These are phyloP conservation scores for Hippopotamyrus pictus DNA, from an alignment of 2,797 vertebrate genomes.

Conservation along the genomic window DNA sequence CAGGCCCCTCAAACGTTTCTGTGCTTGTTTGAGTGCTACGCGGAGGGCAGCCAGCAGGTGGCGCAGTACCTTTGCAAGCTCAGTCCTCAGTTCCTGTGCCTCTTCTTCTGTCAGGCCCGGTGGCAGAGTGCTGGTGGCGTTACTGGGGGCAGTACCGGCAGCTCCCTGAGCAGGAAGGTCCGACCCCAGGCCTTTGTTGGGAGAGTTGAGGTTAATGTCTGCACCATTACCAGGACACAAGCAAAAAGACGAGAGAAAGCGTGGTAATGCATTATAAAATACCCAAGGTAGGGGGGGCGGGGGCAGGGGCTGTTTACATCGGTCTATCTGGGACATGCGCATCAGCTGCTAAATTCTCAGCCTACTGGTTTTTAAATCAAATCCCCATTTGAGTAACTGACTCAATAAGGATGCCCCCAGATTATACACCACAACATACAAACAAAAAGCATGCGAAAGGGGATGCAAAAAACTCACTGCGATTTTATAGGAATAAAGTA, in stretches of 20 bases:
- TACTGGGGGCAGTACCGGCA: slow-evolving; percentile 41
- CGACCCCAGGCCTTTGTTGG: slow-evolving; percentile 81
- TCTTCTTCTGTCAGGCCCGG: slow-evolving; percentile 78
- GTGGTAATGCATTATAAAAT: slow-evolving; percentile 3
- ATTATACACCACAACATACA: not conserved
- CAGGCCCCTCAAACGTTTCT: not conserved
- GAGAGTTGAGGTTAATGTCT: slow-evolving; percentile 99
- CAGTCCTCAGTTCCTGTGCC: slow-evolving; percentile 75
- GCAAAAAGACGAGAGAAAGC: slow-evolving; percentile 1
- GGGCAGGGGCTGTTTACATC: not conserved
- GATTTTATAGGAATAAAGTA: not conserved
- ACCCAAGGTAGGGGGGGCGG: not conserved
- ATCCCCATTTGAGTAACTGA: not conserved
- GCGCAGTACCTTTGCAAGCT: slow-evolving; percentile 74
- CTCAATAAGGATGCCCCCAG: not conserved
- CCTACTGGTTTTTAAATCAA: not conserved
- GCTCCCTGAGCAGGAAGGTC: slow-evolving; percentile 71
- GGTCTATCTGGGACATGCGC: not conserved
- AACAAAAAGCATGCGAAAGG: not conserved
- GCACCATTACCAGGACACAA: slow-evolving; percentile 51
- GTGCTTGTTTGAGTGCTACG: not conserved
- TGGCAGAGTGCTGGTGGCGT: slow-evolving; percentile 46
- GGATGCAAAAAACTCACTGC: not conserved
- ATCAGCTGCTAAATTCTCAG: not conserved
- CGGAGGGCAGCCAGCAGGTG: not conserved